These are phyloP conservation scores for Beris chalybata DNA, from an alignment of 2,888 invertebrate genomes.

Conservation along the genomic window DNA sequence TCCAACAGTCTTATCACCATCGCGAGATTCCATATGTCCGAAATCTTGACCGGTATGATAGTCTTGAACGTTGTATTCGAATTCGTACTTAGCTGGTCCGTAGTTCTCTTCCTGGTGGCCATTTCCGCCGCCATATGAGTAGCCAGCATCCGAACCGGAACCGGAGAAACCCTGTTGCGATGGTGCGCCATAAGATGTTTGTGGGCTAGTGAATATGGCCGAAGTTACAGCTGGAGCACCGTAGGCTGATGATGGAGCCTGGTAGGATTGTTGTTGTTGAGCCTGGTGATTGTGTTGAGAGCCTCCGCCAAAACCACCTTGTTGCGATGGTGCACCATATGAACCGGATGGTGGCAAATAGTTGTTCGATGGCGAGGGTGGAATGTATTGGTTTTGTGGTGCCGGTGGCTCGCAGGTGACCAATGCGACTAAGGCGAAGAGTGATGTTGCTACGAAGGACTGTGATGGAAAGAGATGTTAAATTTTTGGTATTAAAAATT, in stretches of 20 bases:
- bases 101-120: conserved; percentile 53
- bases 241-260: conserved; percentile 54
- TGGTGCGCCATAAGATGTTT: conserved; percentile 47
- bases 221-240: conserved; percentile 60
- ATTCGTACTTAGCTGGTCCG: conserved; percentile 70
- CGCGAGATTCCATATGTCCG: conserved; percentile 66
- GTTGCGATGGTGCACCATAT: not conserved
- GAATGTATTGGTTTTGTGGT: conserved; percentile 45
- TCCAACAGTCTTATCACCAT: conserved; percentile 66
- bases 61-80: conserved; percentile 69
- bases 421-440: conserved; percentile 47
- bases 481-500: conserved; percentile 13
- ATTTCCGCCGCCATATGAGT: conserved; percentile 48
- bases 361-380: conserved; percentile 43
- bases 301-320: conserved; percentile 43
- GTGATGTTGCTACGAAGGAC: conserved; percentile 45
- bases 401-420: conserved; percentile 54
- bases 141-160: conserved; percentile 48
- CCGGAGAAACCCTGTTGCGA: conserved; percentile 48
- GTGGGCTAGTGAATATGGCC: conserved; percentile 53
- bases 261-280: conserved; percentile 44
- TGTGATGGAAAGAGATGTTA: conserved; percentile 34
- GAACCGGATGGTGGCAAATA: conserved; percentile 55
- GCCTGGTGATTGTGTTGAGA: conserved; percentile 49
- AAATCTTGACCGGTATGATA: conserved; percentile 67